Evolutionary conservation across 2,888 invertebrate species (phyloP).

Genomic region (Vannuccia rotundouncinata): DNA sequence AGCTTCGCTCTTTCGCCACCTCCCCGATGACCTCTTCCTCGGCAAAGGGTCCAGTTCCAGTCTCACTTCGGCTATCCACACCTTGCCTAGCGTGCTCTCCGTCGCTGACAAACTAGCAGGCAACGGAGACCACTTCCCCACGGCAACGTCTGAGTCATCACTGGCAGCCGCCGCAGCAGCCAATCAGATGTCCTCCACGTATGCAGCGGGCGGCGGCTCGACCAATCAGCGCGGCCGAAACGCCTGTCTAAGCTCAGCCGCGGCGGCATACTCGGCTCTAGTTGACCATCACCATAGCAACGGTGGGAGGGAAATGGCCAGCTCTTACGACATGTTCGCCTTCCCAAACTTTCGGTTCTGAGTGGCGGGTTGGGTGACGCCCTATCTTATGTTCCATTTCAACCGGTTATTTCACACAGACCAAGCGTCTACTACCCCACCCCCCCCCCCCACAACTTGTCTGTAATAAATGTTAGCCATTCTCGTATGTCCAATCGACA

Average conservation of each 20-base stretch:
- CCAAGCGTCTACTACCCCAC: too few relatives aligned
- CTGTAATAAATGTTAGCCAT: too few relatives aligned
- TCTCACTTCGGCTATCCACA: background rate
- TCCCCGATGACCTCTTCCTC: slow-evolving; percentile 5
- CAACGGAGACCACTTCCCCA: background rate
- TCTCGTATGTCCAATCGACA: too few relatives aligned
- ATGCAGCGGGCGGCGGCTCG: background rate
- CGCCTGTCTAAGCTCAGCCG: background rate
- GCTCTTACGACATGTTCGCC: slow-evolving; percentile 24
- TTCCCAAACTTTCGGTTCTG: slow-evolving; percentile 35
- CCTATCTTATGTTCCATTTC: too few relatives aligned
- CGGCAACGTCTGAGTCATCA: background rate
- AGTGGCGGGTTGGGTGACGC: too few relatives aligned
- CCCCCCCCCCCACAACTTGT: too few relatives aligned
- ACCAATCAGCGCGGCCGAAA: background rate
- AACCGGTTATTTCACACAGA: too few relatives aligned
- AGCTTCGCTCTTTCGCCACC: background rate
- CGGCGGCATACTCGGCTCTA: background rate
- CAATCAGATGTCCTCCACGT: background rate
- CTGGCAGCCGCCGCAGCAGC: background rate
- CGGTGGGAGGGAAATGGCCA: background rate
- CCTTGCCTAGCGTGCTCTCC: background rate
- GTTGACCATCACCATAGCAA: slow-evolving; percentile 7
- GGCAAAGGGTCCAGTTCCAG: background rate
- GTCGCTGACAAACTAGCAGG: background rate